phyloP scores from a whole-genome alignment of 2,888 invertebrate genomes.

The Lampropteryx suffumata region DNA sequence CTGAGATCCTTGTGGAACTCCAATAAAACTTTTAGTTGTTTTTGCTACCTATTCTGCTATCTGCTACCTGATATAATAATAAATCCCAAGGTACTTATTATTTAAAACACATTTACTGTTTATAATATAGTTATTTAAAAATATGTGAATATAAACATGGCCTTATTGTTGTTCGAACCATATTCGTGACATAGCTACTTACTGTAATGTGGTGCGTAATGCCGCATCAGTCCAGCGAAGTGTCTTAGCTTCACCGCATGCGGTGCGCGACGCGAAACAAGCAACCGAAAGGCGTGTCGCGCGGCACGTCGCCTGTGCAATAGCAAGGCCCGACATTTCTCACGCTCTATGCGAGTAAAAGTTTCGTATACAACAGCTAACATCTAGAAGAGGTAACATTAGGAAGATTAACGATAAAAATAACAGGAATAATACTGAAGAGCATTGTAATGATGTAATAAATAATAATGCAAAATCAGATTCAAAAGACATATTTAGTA shows the following conservation, averaged over 20 bases:
- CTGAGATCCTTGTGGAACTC: constrained; percentile 7
- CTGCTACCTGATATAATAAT: too few species aligned
- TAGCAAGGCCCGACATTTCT: constrained; percentile 91
- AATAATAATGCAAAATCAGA: too few species aligned
- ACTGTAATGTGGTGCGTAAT: constrained; percentile 88
- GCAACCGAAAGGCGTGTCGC: constrained; percentile 90
- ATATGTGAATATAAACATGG: background rate
- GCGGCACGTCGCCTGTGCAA: constrained; percentile 92
- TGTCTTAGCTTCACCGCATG: constrained; percentile 87
- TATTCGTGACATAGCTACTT: constrained; percentile 25
- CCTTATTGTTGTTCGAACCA: background rate
- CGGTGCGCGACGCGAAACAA: constrained; percentile 90
- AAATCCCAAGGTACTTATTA: background rate
- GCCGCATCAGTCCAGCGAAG: constrained; percentile 91
- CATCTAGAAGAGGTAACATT: constrained; percentile 81
- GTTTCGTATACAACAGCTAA: constrained; percentile 95
- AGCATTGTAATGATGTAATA: too few species aligned
- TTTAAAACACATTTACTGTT: too few species aligned
- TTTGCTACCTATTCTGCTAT: too few species aligned
- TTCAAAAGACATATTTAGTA: too few species aligned
- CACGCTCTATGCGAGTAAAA: constrained; percentile 92
- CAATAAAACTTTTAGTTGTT: too few species aligned
- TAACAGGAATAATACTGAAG: too few species aligned
- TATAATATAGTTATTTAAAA: background rate
- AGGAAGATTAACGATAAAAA: background rate